Evolutionary conservation across 1,140 invertebrate genomes (phyloP).

Genomic region (Magallana gigas): DNA sequence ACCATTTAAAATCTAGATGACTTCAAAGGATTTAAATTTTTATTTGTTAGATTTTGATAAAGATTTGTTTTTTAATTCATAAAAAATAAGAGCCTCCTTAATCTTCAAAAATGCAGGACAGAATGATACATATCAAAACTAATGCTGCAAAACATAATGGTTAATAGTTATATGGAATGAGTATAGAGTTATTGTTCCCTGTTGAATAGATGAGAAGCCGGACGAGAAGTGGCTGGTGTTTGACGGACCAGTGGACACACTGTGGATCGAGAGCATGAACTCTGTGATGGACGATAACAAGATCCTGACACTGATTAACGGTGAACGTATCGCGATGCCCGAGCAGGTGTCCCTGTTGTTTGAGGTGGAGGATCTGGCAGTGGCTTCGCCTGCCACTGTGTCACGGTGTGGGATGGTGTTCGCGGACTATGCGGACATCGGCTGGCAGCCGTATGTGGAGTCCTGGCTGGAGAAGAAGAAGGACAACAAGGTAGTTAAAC

Average conservation of each 20-base stretch:
- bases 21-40: too few species aligned
- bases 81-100: too few species aligned
- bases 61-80: too few species aligned
- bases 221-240: slow-evolving; percentile 93
- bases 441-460: slow-evolving; percentile 88
- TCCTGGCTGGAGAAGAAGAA: slow-evolving; percentile 85
- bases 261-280: slow-evolving; percentile 96
- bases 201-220: slow-evolving; percentile 83
- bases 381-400: slow-evolving; percentile 92
- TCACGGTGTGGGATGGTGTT: slow-evolving; percentile 83
- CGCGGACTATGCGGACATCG: slow-evolving; percentile 88
- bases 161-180: too few species aligned
- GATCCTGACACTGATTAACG: slow-evolving; percentile 90
- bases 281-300: slow-evolving; percentile 96
- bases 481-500: slow-evolving; percentile 47
- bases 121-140: too few species aligned
- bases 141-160: too few species aligned
- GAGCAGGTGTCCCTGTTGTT: slow-evolving; percentile 90
- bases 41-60: too few species aligned
- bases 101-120: too few species aligned
- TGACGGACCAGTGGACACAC: slow-evolving; percentile 92
- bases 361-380: slow-evolving; percentile 88
- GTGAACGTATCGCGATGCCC: slow-evolving; percentile 92
- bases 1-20: too few species aligned
- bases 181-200: background rate